These are phyloP conservation scores for Zaprionus tsacasi DNA, from an alignment of 1,140 invertebrate genomes.

Conservation along the genomic window DNA sequence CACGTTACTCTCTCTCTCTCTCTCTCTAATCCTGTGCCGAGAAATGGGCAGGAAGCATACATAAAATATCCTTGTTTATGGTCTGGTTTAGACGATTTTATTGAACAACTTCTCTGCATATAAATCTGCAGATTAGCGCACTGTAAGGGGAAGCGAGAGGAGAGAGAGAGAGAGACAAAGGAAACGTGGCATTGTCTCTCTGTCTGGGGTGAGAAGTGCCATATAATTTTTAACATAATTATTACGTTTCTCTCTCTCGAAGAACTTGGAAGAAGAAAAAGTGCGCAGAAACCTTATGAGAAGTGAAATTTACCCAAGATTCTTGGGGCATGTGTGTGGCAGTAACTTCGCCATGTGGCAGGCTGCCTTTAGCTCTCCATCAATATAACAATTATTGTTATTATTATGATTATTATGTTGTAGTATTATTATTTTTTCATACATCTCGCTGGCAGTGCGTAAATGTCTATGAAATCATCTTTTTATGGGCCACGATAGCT, in stretches of 20 bases:
- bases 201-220: conserved; percentile 73
- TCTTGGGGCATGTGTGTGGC: conserved; percentile 17
- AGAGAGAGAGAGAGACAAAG: conserved; percentile 34
- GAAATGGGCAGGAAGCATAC: conserved; percentile 52
- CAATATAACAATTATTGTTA: conserved; percentile 81
- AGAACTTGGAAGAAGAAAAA: conserved; percentile 21
- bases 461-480: conserved; percentile 82
- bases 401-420: conserved; percentile 77
- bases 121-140: conserved; percentile 82
- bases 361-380: conserved; percentile 54
- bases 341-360: background rate
- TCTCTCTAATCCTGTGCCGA: conserved; percentile 59
- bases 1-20: no score
- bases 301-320: conserved; percentile 15
- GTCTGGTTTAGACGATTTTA: conserved; percentile 83
- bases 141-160: conserved; percentile 22
- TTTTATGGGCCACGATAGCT: conserved; percentile 63
- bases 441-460: conserved; percentile 41
- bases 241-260: conserved; percentile 64
- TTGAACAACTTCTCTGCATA: conserved; percentile 84
- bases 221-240: conserved; percentile 83
- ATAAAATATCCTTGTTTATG: conserved; percentile 83
- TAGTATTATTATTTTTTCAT: conserved; percentile 77
- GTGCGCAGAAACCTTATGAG: conserved; percentile 47
- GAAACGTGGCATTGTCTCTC: conserved; percentile 22